Evolutionary conservation across 1,140 invertebrate genomes (phyloP).

Genomic region (Habropoda laboriosa): DNA sequence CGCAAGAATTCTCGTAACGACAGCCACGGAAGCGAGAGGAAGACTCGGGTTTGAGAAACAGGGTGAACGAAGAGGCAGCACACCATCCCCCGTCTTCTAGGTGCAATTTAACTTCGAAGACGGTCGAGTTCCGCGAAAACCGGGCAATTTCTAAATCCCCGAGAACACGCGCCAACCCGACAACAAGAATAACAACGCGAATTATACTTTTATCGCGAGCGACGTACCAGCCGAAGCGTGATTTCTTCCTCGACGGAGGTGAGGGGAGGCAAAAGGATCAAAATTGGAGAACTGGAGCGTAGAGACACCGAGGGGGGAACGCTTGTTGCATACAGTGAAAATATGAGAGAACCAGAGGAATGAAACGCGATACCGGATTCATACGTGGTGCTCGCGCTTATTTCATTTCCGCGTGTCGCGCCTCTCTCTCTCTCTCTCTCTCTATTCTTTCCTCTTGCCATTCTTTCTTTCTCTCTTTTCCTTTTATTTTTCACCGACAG

Average conservation of each 20-base stretch:
- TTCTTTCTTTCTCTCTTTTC: background rate
- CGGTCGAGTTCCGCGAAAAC: background rate
- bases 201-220: slow-evolving; percentile 40
- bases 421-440: background rate
- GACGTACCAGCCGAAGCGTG: background rate
- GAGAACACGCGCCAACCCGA: background rate
- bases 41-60: background rate
- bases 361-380: slow-evolving; percentile 35
- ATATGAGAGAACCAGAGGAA: background rate
- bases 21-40: no score
- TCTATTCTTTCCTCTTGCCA: background rate
- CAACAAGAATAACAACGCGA: slow-evolving; percentile 20
- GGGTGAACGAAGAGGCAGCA: slow-evolving; percentile 28
- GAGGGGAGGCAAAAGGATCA: background rate
- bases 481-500: slow-evolving; percentile 12
- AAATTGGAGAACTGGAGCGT: background rate
- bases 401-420: slow-evolving; percentile 44
- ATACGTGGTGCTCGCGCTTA: slow-evolving; percentile 32
- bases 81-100: no score
- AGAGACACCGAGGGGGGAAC: background rate
- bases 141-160: background rate
- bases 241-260: slow-evolving; percentile 9
- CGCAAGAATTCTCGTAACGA: slow-evolving; percentile 8
- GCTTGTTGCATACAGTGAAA: slow-evolving; percentile 28
- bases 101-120: slow-evolving; percentile 38